Evolutionary conservation across 2,113 vertebrate species (phyloP).

Genomic region (Campylomormyrus numenius): DNA sequence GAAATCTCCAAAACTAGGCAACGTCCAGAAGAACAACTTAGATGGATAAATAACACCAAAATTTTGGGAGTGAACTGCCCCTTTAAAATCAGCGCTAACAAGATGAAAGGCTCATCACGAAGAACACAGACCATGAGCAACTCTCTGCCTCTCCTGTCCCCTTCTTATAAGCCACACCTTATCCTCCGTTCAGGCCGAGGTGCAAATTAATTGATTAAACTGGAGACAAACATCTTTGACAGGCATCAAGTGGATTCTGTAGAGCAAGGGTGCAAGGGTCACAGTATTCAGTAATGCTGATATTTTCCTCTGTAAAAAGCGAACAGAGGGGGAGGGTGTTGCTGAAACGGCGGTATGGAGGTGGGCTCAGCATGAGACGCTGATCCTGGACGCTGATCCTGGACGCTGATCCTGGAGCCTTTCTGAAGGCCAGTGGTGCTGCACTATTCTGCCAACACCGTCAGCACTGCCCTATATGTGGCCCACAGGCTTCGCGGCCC

Average conservation of each 20-base stretch:
- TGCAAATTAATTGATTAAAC: not conserved
- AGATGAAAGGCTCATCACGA: not conserved
- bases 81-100: not conserved
- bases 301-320: not conserved
- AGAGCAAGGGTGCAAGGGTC: not conserved
- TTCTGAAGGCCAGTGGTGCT: slow-evolving; percentile 23
- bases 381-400: slow-evolving; percentile 17
- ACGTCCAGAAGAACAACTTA: not conserved
- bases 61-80: not conserved
- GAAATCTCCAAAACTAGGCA: not conserved
- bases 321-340: not conserved
- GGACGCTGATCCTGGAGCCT: slow-evolving; percentile 23
- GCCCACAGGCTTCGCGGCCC: not conserved
- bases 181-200: not conserved
- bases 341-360: slow-evolving; percentile 18
- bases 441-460: not conserved
- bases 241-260: not conserved
- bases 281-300: not conserved
- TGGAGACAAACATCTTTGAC: not conserved
- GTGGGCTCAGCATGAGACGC: slow-evolving; percentile 14
- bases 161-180: not conserved
- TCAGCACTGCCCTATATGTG: too few species aligned
- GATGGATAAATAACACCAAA: not conserved
- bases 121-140: not conserved
- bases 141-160: not conserved